These are phyloP conservation scores for Drosophila sp. DNA, from an alignment of 1,140 invertebrate species.

Conservation along the genomic window DNA sequence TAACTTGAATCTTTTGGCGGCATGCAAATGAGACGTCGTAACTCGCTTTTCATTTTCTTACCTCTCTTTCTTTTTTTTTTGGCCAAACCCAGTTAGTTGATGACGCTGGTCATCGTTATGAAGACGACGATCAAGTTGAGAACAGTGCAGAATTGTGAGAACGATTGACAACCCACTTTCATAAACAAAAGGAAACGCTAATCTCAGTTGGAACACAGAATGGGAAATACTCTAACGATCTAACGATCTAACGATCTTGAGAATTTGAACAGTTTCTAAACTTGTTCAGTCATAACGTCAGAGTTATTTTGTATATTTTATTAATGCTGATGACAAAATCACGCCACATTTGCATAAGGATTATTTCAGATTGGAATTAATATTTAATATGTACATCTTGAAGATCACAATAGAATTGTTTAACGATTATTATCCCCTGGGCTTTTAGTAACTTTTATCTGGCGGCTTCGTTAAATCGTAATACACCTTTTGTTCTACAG, in stretches of 20 bases:
- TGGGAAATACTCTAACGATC: constrained; percentile 27
- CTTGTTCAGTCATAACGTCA: too few species aligned
- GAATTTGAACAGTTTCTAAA: neutral
- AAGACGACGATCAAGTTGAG: constrained; percentile 29
- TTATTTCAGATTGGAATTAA: neutral
- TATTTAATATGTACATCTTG: too few species aligned
- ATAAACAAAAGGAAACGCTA: constrained; percentile 47
- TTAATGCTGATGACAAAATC: constrained; percentile 13
- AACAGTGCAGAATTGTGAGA: constrained; percentile 59
- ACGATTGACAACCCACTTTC: constrained; percentile 55
- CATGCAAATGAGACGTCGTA: constrained; percentile 69
- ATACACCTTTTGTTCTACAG: constrained; percentile 1
- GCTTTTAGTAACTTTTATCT: neutral
- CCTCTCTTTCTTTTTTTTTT: constrained; percentile 11
- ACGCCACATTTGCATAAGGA: neutral
- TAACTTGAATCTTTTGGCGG: constrained; percentile 32
- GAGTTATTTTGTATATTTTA: neutral
- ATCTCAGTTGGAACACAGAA: constrained; percentile 1
- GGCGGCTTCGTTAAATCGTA: neutral
- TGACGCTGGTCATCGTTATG: constrained; percentile 27
- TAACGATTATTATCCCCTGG: neutral
- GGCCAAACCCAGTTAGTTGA: constrained; percentile 56
- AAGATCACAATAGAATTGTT: neutral
- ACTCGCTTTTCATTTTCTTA: constrained; percentile 64
- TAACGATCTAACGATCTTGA: constrained; percentile 1